Evolutionary conservation across 1,140 invertebrate species (phyloP).

Genomic region (Apis florea): DNA sequence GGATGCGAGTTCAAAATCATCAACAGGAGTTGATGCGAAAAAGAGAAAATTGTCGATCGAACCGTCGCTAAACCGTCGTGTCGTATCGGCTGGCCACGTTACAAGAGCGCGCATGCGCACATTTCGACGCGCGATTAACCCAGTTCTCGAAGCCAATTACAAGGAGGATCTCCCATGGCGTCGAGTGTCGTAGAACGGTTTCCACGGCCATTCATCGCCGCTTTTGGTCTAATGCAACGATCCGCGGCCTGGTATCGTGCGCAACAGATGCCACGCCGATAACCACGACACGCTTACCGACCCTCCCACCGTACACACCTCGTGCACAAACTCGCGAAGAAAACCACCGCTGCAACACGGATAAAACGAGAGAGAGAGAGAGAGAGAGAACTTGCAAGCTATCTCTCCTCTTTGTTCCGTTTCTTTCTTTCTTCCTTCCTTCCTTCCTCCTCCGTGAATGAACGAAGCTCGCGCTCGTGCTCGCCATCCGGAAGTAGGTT

Average conservation of each 20-base stretch:
- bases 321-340: neutral
- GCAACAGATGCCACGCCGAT: slow-evolving; percentile 51
- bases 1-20: no score
- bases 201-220: neutral
- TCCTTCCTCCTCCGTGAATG: slow-evolving; percentile 69
- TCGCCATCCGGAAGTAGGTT: slow-evolving; percentile 70
- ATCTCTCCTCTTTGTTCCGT: slow-evolving; percentile 22
- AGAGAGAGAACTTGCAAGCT: no score
- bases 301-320: no score
- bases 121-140: slow-evolving; percentile 16
- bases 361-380: no score
- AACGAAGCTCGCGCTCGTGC: slow-evolving; percentile 54
- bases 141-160: neutral
- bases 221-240: slow-evolving; percentile 31
- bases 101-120: neutral
- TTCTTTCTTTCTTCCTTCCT: slow-evolving; percentile 63
- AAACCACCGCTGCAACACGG: no score
- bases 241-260: slow-evolving; percentile 28
- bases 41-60: no score
- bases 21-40: no score
- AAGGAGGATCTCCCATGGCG: neutral
- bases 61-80: no score
- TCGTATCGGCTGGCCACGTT: no score
- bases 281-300: slow-evolving; percentile 27
- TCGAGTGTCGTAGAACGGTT: slow-evolving; percentile 1